These are phyloP conservation scores for Heteromyza rotundicornis DNA, from an alignment of 2,888 invertebrate genomes.

Conservation along the genomic window DNA sequence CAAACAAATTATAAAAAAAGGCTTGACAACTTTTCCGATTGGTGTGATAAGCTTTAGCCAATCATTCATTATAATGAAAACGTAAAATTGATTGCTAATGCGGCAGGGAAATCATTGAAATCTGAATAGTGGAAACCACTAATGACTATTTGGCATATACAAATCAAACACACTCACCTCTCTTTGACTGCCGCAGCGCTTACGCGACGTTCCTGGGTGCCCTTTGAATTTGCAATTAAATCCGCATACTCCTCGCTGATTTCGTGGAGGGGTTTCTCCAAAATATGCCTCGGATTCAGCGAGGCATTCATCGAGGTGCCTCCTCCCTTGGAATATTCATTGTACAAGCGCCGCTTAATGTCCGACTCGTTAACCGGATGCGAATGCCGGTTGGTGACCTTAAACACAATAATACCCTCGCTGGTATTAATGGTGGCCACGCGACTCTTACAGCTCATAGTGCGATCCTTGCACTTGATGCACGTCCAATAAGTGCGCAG, in stretches of 20 bases:
- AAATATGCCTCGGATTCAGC: no score
- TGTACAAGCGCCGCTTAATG: constrained; percentile 50
- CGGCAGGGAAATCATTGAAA: no score
- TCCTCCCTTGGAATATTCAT: constrained; percentile 34
- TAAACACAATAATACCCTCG: constrained; percentile 45
- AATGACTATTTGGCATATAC: no score
- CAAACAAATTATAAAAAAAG: no score
- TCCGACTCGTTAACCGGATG: constrained; percentile 50
- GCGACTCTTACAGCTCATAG: constrained; percentile 51
- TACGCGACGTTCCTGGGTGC: background rate
- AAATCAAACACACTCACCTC: no score
- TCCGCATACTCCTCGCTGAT: constrained; percentile 50
- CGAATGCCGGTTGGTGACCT: constrained; percentile 49
- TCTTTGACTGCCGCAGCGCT: no score
- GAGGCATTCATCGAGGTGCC: no score
- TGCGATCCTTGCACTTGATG: constrained; percentile 50
- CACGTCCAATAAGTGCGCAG: constrained; percentile 56
- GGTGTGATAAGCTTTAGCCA: no score
- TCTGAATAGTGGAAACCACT: no score
- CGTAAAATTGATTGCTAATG: no score
- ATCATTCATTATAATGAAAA: no score
- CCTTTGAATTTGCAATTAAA: background rate
- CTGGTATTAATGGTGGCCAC: constrained; percentile 48
- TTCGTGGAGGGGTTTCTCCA: constrained; percentile 45
- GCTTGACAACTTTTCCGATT: no score